Evolutionary conservation across 2,113 vertebrate genomes (phyloP).

Genomic region (Furnarius figulus): DNA sequence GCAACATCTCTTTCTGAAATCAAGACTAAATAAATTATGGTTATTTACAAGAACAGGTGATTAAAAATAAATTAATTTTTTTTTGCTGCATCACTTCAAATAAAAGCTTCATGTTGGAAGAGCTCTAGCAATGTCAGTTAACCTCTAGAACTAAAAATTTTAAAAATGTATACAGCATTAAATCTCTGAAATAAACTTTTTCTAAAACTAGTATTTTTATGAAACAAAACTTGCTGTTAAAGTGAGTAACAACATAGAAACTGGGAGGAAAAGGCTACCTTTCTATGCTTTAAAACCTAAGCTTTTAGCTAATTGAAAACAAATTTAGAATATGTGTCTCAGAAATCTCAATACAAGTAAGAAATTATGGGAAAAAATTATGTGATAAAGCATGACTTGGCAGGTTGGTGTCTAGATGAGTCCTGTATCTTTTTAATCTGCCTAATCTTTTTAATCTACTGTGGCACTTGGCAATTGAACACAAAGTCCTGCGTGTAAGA

Average conservation of each 20-base stretch:
- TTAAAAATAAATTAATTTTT: background rate
- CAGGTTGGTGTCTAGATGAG: background rate
- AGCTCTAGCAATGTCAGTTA: background rate
- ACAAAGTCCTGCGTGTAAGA: fast-evolving
- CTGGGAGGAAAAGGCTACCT: background rate
- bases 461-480: background rate
- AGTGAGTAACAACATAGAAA: background rate
- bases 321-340: background rate
- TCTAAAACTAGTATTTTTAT: background rate
- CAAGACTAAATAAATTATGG: background rate
- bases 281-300: background rate
- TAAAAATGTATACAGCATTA: background rate
- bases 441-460: background rate
- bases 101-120: background rate
- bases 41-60: background rate
- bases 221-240: background rate
- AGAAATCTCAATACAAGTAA: background rate
- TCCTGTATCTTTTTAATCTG: background rate
- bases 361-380: background rate
- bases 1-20: background rate
- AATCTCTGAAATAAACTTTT: background rate
- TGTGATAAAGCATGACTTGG: background rate
- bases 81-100: background rate
- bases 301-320: background rate
- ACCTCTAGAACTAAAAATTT: background rate